Conservation (phyloP, 2,797 vertebrate species). For the Lagorchestes hirsutus region DNA sequence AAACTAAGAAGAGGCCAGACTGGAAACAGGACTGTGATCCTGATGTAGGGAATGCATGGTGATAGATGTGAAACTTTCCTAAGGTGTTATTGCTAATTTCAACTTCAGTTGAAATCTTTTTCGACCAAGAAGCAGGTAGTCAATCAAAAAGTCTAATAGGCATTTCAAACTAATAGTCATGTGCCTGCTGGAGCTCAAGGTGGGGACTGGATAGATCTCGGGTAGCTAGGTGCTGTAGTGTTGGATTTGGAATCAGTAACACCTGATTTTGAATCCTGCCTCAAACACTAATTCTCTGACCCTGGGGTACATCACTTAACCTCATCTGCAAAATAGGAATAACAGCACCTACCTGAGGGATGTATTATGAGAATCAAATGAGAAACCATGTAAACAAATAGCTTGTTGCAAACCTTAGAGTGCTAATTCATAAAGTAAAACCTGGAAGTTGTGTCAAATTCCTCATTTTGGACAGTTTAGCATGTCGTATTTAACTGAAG, state of each 20-base stretch:
- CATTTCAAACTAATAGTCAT: not conserved
- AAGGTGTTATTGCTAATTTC: not conserved
- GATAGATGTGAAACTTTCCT: not conserved
- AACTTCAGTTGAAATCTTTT: not conserved
- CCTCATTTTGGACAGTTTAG: slow-evolving; percentile 32
- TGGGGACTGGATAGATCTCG: not conserved
- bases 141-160: not conserved
- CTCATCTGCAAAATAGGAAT: too few relatives aligned
- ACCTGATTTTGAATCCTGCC: not conserved
- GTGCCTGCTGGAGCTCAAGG: not conserved
- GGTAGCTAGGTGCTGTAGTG: not conserved
- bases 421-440: not conserved
- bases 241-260: not conserved
- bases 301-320: too few relatives aligned
- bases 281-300: too few relatives aligned
- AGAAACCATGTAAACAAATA: too few relatives aligned
- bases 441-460: slow-evolving; percentile 17
- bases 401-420: too few relatives aligned
- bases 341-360: too few relatives aligned
- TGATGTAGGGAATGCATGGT: not conserved
- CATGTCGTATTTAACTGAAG: not conserved
- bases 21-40: slow-evolving; percentile 35
- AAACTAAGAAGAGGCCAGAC: not conserved
- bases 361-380: too few relatives aligned
- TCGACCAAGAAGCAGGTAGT: not conserved